A percentile compares a stretch with the other conserved stretches of the same genome.
These are phyloP conservation scores for Blomia tropicalis DNA, from an alignment of 2,888 invertebrate species.

Conservation along the genomic window DNA sequence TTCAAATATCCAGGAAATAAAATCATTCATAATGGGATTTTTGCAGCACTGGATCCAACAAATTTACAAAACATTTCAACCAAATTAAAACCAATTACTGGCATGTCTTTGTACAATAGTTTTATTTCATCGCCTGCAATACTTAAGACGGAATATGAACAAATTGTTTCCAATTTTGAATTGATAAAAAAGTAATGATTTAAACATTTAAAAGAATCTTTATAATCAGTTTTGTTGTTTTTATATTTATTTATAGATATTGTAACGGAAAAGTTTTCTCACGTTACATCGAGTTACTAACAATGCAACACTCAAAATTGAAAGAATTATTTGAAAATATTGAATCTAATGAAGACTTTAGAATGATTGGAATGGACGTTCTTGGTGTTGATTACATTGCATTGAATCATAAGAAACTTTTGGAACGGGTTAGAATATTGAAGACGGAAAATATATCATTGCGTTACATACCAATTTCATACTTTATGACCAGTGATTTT, in stretches of 20 bases:
- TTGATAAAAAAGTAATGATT: background rate
- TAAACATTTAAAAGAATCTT: no score
- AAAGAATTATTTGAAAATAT: background rate
- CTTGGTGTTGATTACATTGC: background rate
- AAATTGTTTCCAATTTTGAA: background rate
- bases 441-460: conserved; percentile 1
- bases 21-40: conserved; percentile 6
- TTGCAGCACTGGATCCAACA: background rate
- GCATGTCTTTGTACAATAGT: background rate
- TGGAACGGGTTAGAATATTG: background rate
- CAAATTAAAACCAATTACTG: background rate
- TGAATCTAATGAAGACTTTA: conserved; percentile 3
- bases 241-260: no score
- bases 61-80: background rate
- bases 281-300: background rate
- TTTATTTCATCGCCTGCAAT: background rate
- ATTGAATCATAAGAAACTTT: background rate
- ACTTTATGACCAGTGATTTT: background rate
- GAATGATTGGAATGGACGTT: background rate
- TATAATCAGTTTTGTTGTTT: no score
- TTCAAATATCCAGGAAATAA: background rate
- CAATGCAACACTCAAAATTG: background rate
- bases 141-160: background rate
- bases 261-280: conserved; percentile 4
- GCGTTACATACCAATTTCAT: background rate